These are phyloP conservation scores for Perccottus glenii DNA, from an alignment of 2,113 vertebrate genomes.

Conservation along the genomic window DNA sequence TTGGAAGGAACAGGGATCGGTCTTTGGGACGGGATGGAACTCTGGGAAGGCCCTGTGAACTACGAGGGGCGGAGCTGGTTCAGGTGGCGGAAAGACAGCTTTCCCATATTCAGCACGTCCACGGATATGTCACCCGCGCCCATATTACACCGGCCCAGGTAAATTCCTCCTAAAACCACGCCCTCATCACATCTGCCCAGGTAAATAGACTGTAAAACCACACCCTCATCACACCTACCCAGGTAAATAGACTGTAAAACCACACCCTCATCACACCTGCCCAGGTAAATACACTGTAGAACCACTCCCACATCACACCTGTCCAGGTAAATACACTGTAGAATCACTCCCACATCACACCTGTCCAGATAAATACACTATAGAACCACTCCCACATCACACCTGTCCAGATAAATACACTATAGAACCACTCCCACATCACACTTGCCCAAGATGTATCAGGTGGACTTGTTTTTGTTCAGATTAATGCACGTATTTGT, in stretches of 20 bases:
- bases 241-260: neutral
- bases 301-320: constrained; percentile 72
- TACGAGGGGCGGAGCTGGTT: constrained; percentile 88
- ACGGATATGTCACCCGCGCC: constrained; percentile 93
- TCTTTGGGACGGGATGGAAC: constrained; percentile 62
- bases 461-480: too few relatives aligned
- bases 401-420: constrained; percentile 28
- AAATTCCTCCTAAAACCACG: constrained; percentile 14
- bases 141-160: constrained; percentile 81
- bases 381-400: constrained; percentile 72
- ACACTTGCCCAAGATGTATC: neutral
- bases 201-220: constrained; percentile 56
- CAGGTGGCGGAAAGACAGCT: constrained; percentile 94
- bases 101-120: constrained; percentile 93
- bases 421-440: neutral
- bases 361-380: constrained; percentile 16
- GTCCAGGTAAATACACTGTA: too few relatives aligned
- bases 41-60: constrained; percentile 67
- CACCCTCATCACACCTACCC: constrained; percentile 48
- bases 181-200: neutral
- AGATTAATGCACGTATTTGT: too few relatives aligned
- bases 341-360: constrained; percentile 84
- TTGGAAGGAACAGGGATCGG: constrained; percentile 48
- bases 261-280: constrained; percentile 72
- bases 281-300: neutral